Evolutionary conservation across 1,140 invertebrate species (phyloP), one percentile per base, ranked within the genome.

Genomic region (Heterodera carotae): DNA sequence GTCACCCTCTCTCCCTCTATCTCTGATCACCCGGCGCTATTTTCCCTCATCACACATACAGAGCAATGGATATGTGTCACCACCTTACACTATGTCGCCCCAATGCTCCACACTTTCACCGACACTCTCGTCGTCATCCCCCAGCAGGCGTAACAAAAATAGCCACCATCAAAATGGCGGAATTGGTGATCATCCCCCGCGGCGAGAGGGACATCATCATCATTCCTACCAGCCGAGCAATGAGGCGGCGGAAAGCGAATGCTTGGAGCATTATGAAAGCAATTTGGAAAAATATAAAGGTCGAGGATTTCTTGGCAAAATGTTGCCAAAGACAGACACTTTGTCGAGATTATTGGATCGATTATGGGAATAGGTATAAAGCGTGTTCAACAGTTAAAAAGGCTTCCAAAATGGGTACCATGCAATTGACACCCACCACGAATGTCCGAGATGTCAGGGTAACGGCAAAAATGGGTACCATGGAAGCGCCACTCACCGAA

Each of bases 201-300:
- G 39, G 31, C 29, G 53, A 7, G 27, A 69, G 15, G 27, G 34
- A 27, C 25, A 43, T 8, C 60, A 27, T 7, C 33, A 66, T 27
- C 62, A 62, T 56, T 62, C 36, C 34, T 33, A 34, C 25, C 36
- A 59, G 6, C 5, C 27, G 53, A 66, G 64, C 64, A 15, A 53
- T 5, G 81, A 82, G 33, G 67, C 77, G 34, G 79, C 75, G 1
- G 82, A 83, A 74, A 73, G 69, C 18, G 82, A 83, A 76, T 83
- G 82, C 80, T 70, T 83, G 60, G 82, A 83, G 66, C 82, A 83
- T 68, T 83, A 83, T 72, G 82, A 83, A 48, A 69, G 62, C 60
- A 83, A 83, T 75, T 74, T 83, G 33, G 82, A 84, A 59, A 83
- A 84, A 68, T 83, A 83, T 68, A 83, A 83, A 83, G 82, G 82